Base-by-base conservation (phyloP, 2,797 vertebrate genomes). In the Rallus crepitans region DNA sequence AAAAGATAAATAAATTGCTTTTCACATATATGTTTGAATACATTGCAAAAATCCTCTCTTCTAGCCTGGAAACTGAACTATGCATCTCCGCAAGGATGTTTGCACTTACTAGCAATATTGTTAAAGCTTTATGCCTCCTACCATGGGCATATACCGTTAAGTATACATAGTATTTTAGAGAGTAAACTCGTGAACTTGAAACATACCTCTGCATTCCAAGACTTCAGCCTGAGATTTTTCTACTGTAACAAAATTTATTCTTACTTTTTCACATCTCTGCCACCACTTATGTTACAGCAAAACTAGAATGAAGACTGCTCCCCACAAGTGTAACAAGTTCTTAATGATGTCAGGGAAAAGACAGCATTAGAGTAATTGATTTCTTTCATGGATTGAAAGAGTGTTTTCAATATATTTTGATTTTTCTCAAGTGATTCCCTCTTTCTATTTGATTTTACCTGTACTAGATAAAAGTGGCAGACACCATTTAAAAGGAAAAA, bases 381-480 rank as follows among this genome's bases (percentile, higher is more conserved):
- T 90, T 87, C 15, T 92, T 86, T 71, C 55, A 79, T 90, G 40
- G 70, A 89, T 90, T 93, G 31, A 37, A 87, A 92, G 50, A 86
- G 28, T 56, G 28, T 94, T 92, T 82, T 95, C 52, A 2, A 95
- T 79, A 93, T 76, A 69, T 93, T 95, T 94, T 95, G 72, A 91
- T 95, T 91, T 96, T 96, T 89, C 80, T 75, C 72, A 56, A 88
- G 72, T 3, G 2, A 91, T 94, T 89, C 45, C 5, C 20, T 37
- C 45, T 90, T 86, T 93, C 76, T 75, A 93, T 83, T 93, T 90
- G 88, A 91, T 94, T 94, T 76, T 81, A 93, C 76, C 90, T 91
- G 65, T 76, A 83, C 37, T 24, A 86, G 65, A 87, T 83, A 83
- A 35, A 69, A 89, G 47, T 65, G 56, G 33, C 87, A 94, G 75